Evolutionary conservation across 64 coral and sea anemone species (phyloP), one percentile per base, ranked within the genome.

Genomic region (Astreopora myriophthalma): DNA sequence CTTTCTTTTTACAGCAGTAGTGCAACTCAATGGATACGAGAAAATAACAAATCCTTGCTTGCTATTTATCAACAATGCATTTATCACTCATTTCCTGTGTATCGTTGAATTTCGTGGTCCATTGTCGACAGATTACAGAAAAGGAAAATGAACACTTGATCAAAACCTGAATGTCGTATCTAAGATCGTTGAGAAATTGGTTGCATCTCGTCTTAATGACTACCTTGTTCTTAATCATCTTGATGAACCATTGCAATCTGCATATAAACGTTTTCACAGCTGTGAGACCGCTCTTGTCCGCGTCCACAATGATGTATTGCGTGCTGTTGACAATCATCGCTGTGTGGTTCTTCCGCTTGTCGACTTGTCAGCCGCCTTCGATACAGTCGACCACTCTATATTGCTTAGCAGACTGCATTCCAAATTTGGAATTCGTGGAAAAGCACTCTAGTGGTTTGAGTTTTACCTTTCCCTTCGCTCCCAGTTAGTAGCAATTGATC

Each of bases 221-320:
- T 85, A 85, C 65, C 62, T 85, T 28, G 60, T 19, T 64, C 1
- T 26, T 16, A 85, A 85, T 9, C 22, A 68, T 65, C 62, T 85
- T 19, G 3, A 85, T 68, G 81, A 85, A 67, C 55, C 52, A 65
- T 5, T 85, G 11, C 55, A 85, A 46, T 85, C 81, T 85, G 81
- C 81, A 17, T 63, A 34, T 32, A 85, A 85, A 85, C 35, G 13
- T 29, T 36, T 34, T 68, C 0, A 85, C 48, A 85, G 52, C 81
- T 85, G 81, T 42, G 81, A 85, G 62, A 85, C 81, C 33, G 81
- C 81, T 34, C 81, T 85, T 33, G 11, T 36, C 30, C 81, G 81
- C 20, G 81, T 85, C 4, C 81, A 85, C 9, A 77, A 77, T 39
- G 35, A 40, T 39, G 23, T 20, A 77, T 40, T 44, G 34, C 32